These are phyloP conservation scores for Hyles lineata DNA, from an alignment of 2,888 invertebrate species.

Conservation along the genomic window DNA sequence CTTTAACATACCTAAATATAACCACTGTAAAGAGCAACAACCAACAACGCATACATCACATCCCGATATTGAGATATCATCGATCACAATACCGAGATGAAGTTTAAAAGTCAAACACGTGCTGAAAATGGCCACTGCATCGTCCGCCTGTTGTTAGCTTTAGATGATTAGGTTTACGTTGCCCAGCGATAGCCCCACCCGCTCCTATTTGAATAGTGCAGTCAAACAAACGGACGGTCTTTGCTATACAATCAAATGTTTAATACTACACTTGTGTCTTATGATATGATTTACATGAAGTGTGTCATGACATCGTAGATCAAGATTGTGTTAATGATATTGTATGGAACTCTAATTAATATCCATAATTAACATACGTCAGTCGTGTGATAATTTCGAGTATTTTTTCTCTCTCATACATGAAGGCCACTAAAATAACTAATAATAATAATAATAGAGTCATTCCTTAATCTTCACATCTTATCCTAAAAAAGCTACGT, in stretches of 20 bases:
- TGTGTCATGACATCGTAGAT: background rate
- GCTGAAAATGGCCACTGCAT: slow-evolving; percentile 50
- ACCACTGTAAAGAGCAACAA: too few relatives aligned
- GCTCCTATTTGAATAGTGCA: slow-evolving; percentile 58
- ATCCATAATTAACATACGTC: too few relatives aligned
- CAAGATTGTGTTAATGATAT: background rate
- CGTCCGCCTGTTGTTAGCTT: slow-evolving; percentile 59
- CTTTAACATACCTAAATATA: too few relatives aligned
- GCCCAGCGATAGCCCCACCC: slow-evolving; percentile 56
- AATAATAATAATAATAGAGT: too few relatives aligned
- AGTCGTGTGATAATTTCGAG: too few relatives aligned
- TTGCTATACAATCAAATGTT: slow-evolving; percentile 42
- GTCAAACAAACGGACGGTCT: slow-evolving; percentile 51
- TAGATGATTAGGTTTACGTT: slow-evolving; percentile 70
- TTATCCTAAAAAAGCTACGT: too few relatives aligned
- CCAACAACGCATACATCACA: too few relatives aligned
- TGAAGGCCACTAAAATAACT: too few relatives aligned
- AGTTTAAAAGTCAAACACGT: slow-evolving; percentile 42
- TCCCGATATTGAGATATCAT: too few relatives aligned
- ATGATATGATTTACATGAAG: background rate
- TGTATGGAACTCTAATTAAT: background rate
- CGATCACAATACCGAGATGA: background rate
- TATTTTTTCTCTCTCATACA: too few relatives aligned
- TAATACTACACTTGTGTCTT: slow-evolving; percentile 34
- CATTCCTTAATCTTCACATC: too few relatives aligned